Base-by-base conservation (phyloP, 2,797 vertebrate species). In the Brachyrhaphis roseni region DNA sequence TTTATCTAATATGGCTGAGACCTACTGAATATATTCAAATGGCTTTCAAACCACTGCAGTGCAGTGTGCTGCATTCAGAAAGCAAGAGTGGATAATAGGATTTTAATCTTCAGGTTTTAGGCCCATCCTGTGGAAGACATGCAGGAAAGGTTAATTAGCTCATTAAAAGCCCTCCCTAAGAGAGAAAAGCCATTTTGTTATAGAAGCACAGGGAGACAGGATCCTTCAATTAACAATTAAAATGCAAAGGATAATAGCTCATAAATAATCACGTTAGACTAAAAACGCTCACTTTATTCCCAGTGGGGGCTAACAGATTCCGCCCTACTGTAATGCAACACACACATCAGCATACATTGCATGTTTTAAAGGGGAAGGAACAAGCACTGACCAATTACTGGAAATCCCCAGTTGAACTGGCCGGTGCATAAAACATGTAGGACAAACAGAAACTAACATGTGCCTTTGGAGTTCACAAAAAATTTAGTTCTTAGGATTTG, bases 61-160 rank as follows among this genome's bases (percentile, higher is more conserved):
- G 89, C 87, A 84, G 71, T 73, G 77, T 82, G 84, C 88, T 88
- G 90, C 88, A 86, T 88, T 90, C 86, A 78, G 73, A 88, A 88
- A 87, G 78, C 77, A 70, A 62, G 83, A 86, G 88, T 85, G 89
- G 87, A 85, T 51, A 85, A 87, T 64, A 71, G 84, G 53, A 79
- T 85, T 85, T 83, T 74, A 84, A 84, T 84, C 55, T 47, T 88
- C 77, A 66, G 64, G 82, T 86, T 93, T 80, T 68, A 71, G 85
- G 91, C 89, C 87, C 87, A 82, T 82, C 89, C 87, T 86, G 80
- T 88, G 93, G 93, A 95, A 94, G 91, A 94, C 94, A 78, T 90
- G 88, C 90, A 86, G 84, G 80, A 89, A 92, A 90, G 90, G 92
- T 93, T 91, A 81, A 93, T 93, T 86, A 91, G 90, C 90, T 93